These are phyloP conservation scores for Archilochus colubris DNA, from an alignment of 2,113 vertebrate species.

Conservation along the genomic window DNA sequence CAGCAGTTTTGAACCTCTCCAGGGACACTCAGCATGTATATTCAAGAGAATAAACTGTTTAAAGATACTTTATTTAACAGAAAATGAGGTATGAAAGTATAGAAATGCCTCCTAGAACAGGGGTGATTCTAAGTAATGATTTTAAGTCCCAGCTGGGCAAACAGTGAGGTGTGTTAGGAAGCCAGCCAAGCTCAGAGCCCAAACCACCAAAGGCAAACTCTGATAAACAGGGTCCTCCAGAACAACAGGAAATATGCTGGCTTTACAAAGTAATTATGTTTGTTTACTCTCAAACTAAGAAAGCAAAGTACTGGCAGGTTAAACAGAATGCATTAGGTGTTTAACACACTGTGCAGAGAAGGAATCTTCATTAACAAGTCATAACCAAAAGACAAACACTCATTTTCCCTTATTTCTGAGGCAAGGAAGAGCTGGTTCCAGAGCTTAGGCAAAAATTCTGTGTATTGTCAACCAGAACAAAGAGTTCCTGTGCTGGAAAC, in stretches of 20 bases:
- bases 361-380: neutral
- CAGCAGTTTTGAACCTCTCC: neutral
- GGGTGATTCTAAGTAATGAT: neutral
- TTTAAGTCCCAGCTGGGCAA: neutral
- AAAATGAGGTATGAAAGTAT: neutral
- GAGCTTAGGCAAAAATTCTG: neutral
- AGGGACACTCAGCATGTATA: neutral
- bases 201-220: neutral
- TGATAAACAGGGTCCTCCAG: neutral
- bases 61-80: neutral
- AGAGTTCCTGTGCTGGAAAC: neutral
- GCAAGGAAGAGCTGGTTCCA: neutral
- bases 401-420: neutral
- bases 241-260: neutral
- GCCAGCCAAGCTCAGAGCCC: neutral
- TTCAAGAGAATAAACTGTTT: neutral
- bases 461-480: neutral
- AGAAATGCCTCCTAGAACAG: neutral
- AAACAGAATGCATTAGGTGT: neutral
- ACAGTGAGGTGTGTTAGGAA: neutral
- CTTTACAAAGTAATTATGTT: neutral
- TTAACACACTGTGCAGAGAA: neutral
- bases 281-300: neutral
- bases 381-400: neutral
- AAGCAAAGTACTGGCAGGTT: neutral